A percentile compares a stretch with the other conserved stretches of the same genome.
phyloP scores from a whole-genome alignment of 2,113 vertebrate species.

The Seriola dumerili region DNA sequence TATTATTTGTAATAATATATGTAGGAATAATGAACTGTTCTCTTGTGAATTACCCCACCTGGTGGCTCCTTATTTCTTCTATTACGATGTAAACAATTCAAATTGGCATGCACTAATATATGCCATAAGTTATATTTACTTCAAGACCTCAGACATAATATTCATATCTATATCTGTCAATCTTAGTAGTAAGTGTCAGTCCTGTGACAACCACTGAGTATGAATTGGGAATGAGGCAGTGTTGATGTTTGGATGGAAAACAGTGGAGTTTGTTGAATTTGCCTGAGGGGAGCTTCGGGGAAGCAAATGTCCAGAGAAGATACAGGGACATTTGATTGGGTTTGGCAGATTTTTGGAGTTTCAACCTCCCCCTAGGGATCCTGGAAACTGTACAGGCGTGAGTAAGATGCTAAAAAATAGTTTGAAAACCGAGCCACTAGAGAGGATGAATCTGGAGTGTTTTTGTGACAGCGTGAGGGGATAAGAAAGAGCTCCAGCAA shows the following conservation, averaged over 20 bases:
- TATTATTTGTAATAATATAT: neutral
- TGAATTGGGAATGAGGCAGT: neutral
- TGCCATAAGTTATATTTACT: neutral
- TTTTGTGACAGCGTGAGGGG: neutral
- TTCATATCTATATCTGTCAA: neutral
- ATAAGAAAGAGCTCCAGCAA: neutral
- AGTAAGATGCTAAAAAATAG: neutral
- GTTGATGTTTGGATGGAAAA: neutral
- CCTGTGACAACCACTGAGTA: neutral
- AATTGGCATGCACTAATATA: too few relatives aligned
- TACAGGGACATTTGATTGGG: neutral
- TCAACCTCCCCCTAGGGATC: neutral
- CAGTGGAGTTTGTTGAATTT: neutral
- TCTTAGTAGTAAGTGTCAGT: neutral
- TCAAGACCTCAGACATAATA: neutral
- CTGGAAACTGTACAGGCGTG: neutral
- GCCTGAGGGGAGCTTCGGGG: neutral
- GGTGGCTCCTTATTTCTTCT: neutral
- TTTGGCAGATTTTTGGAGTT: neutral
- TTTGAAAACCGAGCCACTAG: neutral
- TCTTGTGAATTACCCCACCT: neutral
- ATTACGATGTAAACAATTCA: neutral
- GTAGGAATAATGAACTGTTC: neutral
- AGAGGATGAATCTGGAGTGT: slow-evolving; percentile 1
- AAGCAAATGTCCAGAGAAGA: neutral